Percentiles rank a stretch among this genome's conserved stretches.
phyloP scores from a whole-genome alignment of 1,140 invertebrate genomes.

The Bombus confusus region DNA sequence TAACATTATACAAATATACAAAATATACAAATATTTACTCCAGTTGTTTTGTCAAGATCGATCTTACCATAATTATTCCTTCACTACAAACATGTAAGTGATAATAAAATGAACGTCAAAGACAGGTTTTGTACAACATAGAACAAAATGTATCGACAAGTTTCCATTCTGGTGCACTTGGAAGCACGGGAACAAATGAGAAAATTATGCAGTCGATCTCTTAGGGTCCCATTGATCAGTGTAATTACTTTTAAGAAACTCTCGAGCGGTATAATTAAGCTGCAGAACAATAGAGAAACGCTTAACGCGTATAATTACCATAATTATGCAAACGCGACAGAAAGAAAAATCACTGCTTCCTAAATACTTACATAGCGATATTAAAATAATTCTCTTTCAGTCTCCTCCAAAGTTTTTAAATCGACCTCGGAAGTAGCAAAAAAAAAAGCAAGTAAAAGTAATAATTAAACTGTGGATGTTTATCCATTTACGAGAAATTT shows the following conservation, averaged over 20 bases:
- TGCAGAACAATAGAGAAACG: neutral
- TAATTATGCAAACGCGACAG: no score
- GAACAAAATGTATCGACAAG: neutral
- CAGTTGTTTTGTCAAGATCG: no score
- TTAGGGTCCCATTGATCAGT: neutral
- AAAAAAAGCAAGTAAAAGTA: neutral
- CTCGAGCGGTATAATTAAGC: neutral
- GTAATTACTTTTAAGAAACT: constrained; percentile 13
- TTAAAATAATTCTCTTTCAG: neutral
- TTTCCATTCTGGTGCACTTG: neutral
- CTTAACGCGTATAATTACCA: neutral
- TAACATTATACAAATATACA: no score
- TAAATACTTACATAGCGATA: neutral
- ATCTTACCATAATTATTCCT: neutral
- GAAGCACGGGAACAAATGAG: neutral
- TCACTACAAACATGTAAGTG: no score
- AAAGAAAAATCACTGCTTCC: neutral
- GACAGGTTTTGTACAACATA: no score
- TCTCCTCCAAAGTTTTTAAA: neutral
- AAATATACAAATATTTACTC: neutral
- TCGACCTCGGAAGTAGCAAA: neutral
- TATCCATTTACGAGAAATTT: no score
- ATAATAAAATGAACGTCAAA: no score
- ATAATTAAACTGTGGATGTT: neutral
- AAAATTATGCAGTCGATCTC: neutral